phyloP scores from a whole-genome alignment of 2,797 vertebrate genomes.

The Sebastes taczanowskii region DNA sequence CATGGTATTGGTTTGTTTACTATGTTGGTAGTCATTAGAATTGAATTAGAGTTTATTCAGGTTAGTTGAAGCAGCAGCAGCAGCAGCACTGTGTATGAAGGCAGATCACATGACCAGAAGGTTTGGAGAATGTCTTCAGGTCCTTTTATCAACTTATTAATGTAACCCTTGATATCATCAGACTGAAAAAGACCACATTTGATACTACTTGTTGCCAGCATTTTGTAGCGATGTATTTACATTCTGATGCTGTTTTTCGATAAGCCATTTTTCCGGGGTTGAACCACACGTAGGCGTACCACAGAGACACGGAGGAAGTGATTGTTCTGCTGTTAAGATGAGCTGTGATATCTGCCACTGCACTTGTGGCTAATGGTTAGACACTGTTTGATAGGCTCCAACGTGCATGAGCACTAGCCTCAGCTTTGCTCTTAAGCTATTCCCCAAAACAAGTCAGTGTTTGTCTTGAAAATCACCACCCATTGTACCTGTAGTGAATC shows the following conservation, averaged over 20 bases:
- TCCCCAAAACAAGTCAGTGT: background rate
- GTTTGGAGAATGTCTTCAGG: background rate
- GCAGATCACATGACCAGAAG: background rate
- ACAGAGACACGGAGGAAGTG: background rate
- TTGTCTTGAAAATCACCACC: too few species aligned
- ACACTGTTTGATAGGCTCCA: background rate
- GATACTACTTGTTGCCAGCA: too few species aligned
- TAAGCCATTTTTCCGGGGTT: too few species aligned
- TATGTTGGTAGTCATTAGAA: background rate
- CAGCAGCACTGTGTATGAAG: background rate
- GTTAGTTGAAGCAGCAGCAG: background rate
- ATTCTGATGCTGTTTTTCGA: background rate
- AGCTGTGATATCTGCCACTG: background rate
- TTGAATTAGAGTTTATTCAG: background rate
- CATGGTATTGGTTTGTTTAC: background rate
- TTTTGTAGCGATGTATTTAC: background rate
- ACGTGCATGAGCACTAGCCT: background rate
- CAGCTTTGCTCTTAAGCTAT: background rate
- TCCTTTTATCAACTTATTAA: background rate
- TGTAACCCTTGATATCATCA: too few species aligned
- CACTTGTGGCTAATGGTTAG: background rate
- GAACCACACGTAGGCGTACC: background rate
- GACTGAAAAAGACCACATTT: too few species aligned
- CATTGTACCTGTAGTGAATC: too few species aligned
- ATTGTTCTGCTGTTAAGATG: background rate